These are phyloP conservation scores for Accipiter cooperii DNA, from an alignment of 2,113 vertebrate species.

Conservation along the genomic window DNA sequence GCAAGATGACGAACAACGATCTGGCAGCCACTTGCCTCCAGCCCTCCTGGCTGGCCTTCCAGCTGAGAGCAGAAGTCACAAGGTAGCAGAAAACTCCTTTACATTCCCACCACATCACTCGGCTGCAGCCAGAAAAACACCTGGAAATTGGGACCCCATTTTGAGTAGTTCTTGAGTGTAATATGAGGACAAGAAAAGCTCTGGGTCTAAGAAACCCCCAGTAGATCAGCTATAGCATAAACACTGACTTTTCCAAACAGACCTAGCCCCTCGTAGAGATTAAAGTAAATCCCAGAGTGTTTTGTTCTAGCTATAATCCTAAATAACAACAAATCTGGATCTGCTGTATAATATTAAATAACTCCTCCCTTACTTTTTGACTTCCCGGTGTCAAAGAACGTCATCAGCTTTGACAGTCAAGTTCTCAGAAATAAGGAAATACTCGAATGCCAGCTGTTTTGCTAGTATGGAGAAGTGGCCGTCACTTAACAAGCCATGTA, in stretches of 20 bases:
- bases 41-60: not conserved
- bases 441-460: not conserved
- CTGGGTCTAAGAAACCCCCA: not conserved
- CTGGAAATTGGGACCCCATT: not conserved
- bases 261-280: not conserved
- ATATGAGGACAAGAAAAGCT: not conserved
- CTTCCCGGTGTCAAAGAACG: not conserved
- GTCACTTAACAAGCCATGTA: not conserved
- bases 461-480: not conserved
- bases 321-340: constrained; percentile 12
- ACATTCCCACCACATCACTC: not conserved
- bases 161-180: not conserved
- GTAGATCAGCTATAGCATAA: not conserved
- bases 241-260: not conserved
- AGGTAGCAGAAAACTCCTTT: not conserved
- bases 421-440: not conserved
- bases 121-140: not conserved
- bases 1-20: not conserved
- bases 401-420: not conserved
- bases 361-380: not conserved
- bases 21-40: not conserved
- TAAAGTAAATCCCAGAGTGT: constrained; percentile 31
- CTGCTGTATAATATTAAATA: not conserved
- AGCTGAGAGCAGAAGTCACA: not conserved
- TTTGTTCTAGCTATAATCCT: constrained; percentile 26